Evolutionary conservation across 2,888 invertebrate genomes (phyloP), one percentile per base, ranked within the genome.

Genomic region (Andrena camellia): DNA sequence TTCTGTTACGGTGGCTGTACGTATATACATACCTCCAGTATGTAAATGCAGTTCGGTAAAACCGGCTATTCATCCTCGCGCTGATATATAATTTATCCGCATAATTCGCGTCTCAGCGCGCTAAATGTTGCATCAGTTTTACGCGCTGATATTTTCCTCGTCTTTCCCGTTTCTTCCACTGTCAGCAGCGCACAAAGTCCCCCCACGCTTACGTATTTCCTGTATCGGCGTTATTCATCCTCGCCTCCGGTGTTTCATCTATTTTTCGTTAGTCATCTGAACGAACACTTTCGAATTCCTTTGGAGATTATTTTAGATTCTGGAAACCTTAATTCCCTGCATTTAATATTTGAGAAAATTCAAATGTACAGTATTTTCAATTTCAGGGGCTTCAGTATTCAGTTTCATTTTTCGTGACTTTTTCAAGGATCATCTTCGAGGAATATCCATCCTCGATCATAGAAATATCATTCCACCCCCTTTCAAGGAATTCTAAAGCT

Each of bases 1-100:
- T 87, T 78, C 81, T 83, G 86, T 83, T 86, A 82, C 74, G 79
- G 68, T 76, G 75, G 69, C 78, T 78, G 42, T 10, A 23, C 59
- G 50, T 78, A 42, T 42, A 42, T 42, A 75, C 64, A 60, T 82
- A 75, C 67, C 67, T 50, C 67, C 78, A 69, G 71, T 82, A 82
- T 71, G 70, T 82, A 82, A 84, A 84, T 84, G 75, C 29, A 70
- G 48, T 52, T 42, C 54, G 68, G 78, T 63, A 69, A 84, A 57
- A 82, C 82, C 71, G 83, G 78, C 77, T 81, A 67, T 78, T 82
- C 82, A 78, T 84, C 71, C 70, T 70, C 48, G 26, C 71, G 63
- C 20, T 62, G 72, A 82, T 74, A 63, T 78, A 74, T 54, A 71
- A 83, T 78, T 78, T 82, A 83, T 83, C 57, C 62, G 26, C 74